Conservation (phyloP, 2,888 invertebrate genomes). For the Clunio marinus region DNA sequence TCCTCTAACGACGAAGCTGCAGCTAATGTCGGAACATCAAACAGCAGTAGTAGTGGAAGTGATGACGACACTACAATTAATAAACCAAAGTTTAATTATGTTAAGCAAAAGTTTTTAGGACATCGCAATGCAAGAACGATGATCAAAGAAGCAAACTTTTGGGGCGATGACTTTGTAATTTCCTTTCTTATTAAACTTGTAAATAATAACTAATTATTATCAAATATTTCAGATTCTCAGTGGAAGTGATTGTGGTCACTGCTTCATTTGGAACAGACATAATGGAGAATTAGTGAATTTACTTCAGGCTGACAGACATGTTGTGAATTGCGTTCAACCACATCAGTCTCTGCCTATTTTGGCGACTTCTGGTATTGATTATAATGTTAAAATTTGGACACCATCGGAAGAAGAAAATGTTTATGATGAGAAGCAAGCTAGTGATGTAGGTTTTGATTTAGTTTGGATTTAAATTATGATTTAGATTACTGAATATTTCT, state of each 20-base stretch:
- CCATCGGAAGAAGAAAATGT: conserved; percentile 56
- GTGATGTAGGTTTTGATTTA: conserved; percentile 55
- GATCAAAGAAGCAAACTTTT: conserved; percentile 84
- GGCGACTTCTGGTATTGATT: conserved; percentile 83
- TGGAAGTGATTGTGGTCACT: conserved; percentile 85
- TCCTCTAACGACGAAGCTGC: background rate
- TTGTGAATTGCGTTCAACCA: conserved; percentile 80
- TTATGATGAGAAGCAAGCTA: conserved; percentile 61
- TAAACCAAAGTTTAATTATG: conserved; percentile 47
- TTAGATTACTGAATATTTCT: conserved; percentile 40
- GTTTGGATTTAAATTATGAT: conserved; percentile 26
- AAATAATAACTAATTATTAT: background rate
- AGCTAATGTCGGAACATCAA: background rate
- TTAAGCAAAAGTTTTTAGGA: conserved; percentile 67
- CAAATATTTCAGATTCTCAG: conserved; percentile 25
- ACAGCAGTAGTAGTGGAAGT: conserved; percentile 8
- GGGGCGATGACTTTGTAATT: conserved; percentile 76
- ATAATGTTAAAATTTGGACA: conserved; percentile 79
- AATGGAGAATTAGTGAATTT: conserved; percentile 68
- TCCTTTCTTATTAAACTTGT: conserved; percentile 48
- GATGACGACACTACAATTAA: conserved; percentile 41
- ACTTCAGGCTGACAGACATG: conserved; percentile 74
- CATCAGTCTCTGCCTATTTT: conserved; percentile 72
- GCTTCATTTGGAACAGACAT: conserved; percentile 74
- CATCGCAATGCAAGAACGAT: conserved; percentile 76